A percentile compares a stretch with the other conserved stretches of the same genome.
These are phyloP conservation scores for Scartelaos histophorus DNA, from an alignment of 2,113 vertebrate species.

Conservation along the genomic window DNA sequence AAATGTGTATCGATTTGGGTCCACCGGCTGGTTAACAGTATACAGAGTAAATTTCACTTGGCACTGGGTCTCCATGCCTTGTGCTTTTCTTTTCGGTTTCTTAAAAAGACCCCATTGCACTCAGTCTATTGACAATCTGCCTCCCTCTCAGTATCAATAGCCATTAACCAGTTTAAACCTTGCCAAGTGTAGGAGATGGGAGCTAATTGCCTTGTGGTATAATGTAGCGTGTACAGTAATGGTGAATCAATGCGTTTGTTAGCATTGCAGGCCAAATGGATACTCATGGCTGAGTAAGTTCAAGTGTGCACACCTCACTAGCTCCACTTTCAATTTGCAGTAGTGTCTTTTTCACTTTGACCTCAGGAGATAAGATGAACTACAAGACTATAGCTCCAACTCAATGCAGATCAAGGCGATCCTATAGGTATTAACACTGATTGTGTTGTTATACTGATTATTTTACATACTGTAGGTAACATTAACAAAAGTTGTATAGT, in stretches of 20 bases:
- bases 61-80: conserved; percentile 10
- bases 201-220: conserved; percentile 54
- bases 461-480: too few relatives aligned
- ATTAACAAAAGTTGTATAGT: too few relatives aligned
- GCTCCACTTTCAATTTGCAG: not conserved
- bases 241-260: conserved; percentile 56
- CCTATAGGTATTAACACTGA: too few relatives aligned
- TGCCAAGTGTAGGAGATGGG: conserved; percentile 48
- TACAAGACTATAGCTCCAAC: not conserved
- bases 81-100: conserved; percentile 29
- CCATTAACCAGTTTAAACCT: conserved; percentile 60
- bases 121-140: conserved; percentile 55
- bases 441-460: too few relatives aligned
- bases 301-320: conserved; percentile 5
- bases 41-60: conserved; percentile 17
- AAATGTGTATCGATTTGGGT: not conserved
- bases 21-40: conserved; percentile 1
- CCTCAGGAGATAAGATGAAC: not conserved
- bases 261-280: conserved; percentile 43
- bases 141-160: conserved; percentile 60
- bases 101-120: conserved; percentile 35
- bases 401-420: not conserved
- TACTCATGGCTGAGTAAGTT: conserved; percentile 32
- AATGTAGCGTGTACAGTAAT: conserved; percentile 43
- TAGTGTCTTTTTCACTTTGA: not conserved